Evolutionary conservation across 2,888 invertebrate species (phyloP).

Genomic region (Pheosia gnoma): DNA sequence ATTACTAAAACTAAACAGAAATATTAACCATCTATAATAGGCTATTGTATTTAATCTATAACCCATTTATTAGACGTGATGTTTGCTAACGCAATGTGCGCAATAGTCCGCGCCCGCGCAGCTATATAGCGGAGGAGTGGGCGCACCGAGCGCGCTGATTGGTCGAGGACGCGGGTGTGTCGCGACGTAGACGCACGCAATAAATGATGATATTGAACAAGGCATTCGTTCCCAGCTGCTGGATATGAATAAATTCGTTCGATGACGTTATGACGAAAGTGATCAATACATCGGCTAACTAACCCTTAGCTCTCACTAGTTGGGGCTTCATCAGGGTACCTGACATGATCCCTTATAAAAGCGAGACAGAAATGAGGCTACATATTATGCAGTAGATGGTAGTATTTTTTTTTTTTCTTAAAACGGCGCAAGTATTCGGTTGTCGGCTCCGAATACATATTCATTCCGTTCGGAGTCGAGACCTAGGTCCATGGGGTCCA

Average conservation of each 20-base stretch:
- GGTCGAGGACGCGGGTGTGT: conserved; percentile 76
- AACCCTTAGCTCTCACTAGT: no score
- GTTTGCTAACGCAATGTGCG: conserved; percentile 53
- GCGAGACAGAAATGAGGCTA: no score
- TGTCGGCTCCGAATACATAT: no score
- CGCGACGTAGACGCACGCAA: conserved; percentile 47
- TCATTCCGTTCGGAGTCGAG: no score
- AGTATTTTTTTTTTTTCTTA: no score
- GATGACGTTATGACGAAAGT: neutral
- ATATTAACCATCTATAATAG: conserved; percentile 81
- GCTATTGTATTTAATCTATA: conserved; percentile 72
- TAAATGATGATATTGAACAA: conserved; percentile 4
- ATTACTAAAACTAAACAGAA: conserved; percentile 82
- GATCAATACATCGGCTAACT: neutral
- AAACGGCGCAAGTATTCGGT: no score
- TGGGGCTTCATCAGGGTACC: no score
- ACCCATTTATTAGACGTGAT: conserved; percentile 69
- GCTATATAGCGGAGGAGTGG: conserved; percentile 68
- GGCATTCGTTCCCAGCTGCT: neutral
- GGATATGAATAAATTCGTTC: neutral
- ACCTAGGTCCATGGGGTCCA: no score
- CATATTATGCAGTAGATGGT: no score
- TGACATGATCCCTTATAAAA: no score
- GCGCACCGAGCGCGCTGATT: conserved; percentile 62
- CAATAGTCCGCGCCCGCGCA: conserved; percentile 54